These are phyloP conservation scores for Epinephelus coioides DNA, from an alignment of 2,797 vertebrate genomes.

Conservation along the genomic window DNA sequence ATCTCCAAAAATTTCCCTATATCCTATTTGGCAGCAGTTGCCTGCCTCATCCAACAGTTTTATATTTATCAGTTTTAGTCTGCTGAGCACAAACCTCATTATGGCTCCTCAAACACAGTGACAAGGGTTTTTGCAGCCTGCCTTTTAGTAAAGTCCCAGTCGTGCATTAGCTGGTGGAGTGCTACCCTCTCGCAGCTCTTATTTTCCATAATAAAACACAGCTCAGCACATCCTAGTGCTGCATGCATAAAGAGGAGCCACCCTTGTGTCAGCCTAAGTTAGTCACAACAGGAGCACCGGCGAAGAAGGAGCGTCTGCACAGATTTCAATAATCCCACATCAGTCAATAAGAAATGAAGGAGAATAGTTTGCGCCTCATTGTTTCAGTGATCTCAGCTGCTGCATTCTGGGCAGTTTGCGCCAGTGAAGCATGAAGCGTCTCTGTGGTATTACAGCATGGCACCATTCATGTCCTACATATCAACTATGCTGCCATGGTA, in stretches of 20 bases:
- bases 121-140: conserved; percentile 60
- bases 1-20: conserved; percentile 32
- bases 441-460: conserved; percentile 30
- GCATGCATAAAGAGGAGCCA: conserved; percentile 70
- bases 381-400: conserved; percentile 52
- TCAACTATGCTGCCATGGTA: conserved; percentile 26
- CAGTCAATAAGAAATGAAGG: conserved; percentile 41
- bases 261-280: conserved; percentile 61
- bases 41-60: conserved; percentile 50
- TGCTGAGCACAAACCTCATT: conserved; percentile 75
- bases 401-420: conserved; percentile 31
- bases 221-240: conserved; percentile 74
- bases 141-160: conserved; percentile 69
- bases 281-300: conserved; percentile 47
- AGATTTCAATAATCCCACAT: conserved; percentile 43
- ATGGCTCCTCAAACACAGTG: conserved; percentile 67
- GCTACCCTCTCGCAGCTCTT: conserved; percentile 64
- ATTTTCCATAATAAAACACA: conserved; percentile 82
- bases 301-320: conserved; percentile 12
- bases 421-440: conserved; percentile 24
- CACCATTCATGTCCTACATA: conserved; percentile 55
- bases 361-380: conserved; percentile 25
- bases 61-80: conserved; percentile 68
- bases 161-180: conserved; percentile 66
- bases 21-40: conserved; percentile 48